Evolutionary conservation across 2,797 vertebrate species (phyloP).

Genomic region (Steatocranus sp.): DNA sequence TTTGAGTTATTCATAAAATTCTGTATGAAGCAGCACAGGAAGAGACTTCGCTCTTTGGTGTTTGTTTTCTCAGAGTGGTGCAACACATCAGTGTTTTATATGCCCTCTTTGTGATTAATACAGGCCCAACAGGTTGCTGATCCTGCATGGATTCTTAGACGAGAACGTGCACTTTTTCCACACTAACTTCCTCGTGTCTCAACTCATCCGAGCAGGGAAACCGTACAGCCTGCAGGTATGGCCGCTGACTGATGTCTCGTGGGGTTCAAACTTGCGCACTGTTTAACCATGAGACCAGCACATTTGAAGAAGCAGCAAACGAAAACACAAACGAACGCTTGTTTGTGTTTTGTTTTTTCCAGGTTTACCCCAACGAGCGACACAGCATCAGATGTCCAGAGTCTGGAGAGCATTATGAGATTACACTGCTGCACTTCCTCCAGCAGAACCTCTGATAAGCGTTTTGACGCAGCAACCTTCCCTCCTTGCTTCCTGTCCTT

Average conservation of each 20-base stretch:
- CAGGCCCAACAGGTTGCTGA: conserved; percentile 93
- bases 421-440: conserved; percentile 94
- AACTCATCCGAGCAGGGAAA: conserved; percentile 93
- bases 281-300: not conserved
- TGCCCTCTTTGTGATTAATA: not conserved
- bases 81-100: not conserved
- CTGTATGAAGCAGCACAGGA: not conserved
- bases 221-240: conserved; percentile 92
- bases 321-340: too few relatives aligned
- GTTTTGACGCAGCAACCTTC: not conserved
- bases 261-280: not conserved
- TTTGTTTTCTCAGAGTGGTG: not conserved
- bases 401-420: conserved; percentile 97
- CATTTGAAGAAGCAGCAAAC: not conserved
- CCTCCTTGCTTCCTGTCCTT: not conserved
- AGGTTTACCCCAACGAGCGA: conserved; percentile 97
- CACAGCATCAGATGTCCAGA: conserved; percentile 97
- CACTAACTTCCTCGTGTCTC: conserved; percentile 95
- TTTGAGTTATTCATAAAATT: not conserved
- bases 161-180: conserved; percentile 99
- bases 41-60: rapidly evolving
- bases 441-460: conserved; percentile 91
- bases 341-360: not conserved
- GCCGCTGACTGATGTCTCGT: not conserved
- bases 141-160: conserved; percentile 94